Percentiles rank a stretch among this genome's conserved stretches.
Evolutionary conservation across 2,113 vertebrate genomes (phyloP).

Genomic region (Oryzias celebensis): DNA sequence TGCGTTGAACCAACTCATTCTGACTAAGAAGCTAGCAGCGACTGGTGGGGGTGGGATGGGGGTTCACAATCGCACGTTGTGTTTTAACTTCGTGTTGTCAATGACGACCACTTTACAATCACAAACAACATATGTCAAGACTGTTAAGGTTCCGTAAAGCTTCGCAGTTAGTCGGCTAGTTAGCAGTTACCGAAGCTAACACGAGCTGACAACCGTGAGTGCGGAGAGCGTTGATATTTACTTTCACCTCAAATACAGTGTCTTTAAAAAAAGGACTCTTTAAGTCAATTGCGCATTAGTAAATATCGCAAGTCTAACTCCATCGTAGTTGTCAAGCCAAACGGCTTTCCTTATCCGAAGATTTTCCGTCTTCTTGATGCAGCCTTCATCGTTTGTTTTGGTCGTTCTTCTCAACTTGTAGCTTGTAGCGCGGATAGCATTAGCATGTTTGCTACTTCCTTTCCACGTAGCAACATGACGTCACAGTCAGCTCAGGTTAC

Average conservation of each 20-base stretch:
- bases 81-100: no score
- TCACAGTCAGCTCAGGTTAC: conserved; percentile 20
- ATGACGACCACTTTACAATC: no score
- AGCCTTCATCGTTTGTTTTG: conserved; percentile 68
- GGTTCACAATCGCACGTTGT: no score
- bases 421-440: conserved; percentile 40
- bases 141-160: background rate
- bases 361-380: conserved; percentile 13
- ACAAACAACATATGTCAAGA: background rate
- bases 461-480: conserved; percentile 75
- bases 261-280: background rate
- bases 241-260: conserved; percentile 21
- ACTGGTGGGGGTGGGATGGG: no score
- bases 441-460: conserved; percentile 68
- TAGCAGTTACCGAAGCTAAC: conserved; percentile 23
- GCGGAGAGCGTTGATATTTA: conserved; percentile 1
- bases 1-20: conserved; percentile 99
- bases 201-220: conserved; percentile 2
- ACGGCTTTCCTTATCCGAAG: background rate
- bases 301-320: background rate
- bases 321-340: background rate
- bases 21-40: conserved; percentile 5
- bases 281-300: background rate
- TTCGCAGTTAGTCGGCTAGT: conserved; percentile 14
- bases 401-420: conserved; percentile 34